Percentiles rank a stretch among this genome's conserved stretches.
These are phyloP conservation scores for Pluvianellus socialis DNA, from an alignment of 2,113 vertebrate species.

Conservation along the genomic window DNA sequence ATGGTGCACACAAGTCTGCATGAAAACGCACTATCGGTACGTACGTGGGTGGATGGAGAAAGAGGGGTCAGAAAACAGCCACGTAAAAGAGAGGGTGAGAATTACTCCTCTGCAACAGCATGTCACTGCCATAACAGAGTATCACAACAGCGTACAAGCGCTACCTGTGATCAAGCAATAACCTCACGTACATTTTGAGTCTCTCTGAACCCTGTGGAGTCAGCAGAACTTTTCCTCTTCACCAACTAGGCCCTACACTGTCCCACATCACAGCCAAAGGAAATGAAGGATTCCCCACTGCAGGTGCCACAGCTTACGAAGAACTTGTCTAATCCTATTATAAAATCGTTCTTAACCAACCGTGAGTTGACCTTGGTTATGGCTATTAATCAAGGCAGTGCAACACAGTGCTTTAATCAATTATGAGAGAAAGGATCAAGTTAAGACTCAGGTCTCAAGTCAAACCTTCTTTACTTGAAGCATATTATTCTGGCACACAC, in stretches of 20 bases:
- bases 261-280: not conserved
- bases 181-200: rapidly evolving
- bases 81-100: not conserved
- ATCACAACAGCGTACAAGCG: not conserved
- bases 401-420: not conserved
- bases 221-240: not conserved
- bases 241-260: rapidly evolving
- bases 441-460: not conserved
- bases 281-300: not conserved
- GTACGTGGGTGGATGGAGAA: not conserved
- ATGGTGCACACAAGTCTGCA: rapidly evolving
- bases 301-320: not conserved
- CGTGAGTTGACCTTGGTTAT: rapidly evolving
- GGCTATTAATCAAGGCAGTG: not conserved
- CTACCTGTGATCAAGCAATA: not conserved
- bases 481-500: not conserved
- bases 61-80: not conserved
- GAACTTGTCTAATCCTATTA: not conserved
- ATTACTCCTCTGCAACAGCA: not conserved
- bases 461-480: not conserved
- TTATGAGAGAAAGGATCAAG: not conserved
- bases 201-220: not conserved
- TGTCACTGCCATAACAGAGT: rapidly evolving
- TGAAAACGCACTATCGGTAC: not conserved
- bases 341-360: not conserved